These are phyloP conservation scores for Cepaea hortensis DNA, from an alignment of 2,888 invertebrate genomes.

Conservation along the genomic window DNA sequence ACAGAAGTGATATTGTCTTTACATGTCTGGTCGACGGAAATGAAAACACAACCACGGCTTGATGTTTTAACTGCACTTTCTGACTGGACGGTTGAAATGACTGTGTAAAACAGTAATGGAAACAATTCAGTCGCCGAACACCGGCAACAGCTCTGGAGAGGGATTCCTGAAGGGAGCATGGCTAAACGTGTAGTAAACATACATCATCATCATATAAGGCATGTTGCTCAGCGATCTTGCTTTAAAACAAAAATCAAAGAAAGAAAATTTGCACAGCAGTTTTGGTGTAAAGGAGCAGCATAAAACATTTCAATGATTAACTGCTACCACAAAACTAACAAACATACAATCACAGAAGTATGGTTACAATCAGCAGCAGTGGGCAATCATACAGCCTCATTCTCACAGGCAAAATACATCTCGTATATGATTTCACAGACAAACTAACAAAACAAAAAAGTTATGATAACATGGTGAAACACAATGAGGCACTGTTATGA, in stretches of 20 bases:
- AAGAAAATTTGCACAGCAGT: conserved; percentile 16
- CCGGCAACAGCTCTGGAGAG: no score
- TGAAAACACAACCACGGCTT: neutral
- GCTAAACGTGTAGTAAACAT: no score
- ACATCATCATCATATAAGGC: neutral
- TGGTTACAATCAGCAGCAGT: neutral
- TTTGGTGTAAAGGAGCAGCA: neutral
- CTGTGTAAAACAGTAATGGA: neutral
- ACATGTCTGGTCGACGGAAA: neutral
- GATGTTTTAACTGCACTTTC: conserved; percentile 22
- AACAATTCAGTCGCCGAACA: no score
- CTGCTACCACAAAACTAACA: neutral
- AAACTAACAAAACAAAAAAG: no score
- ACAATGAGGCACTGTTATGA: no score
- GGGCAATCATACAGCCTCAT: neutral
- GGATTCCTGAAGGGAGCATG: no score
- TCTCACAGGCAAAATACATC: no score
- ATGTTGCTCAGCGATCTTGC: neutral
- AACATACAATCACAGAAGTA: conserved; percentile 10
- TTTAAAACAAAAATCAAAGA: neutral
- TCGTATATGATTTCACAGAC: no score
- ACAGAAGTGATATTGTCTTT: neutral
- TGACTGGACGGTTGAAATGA: conserved; percentile 22
- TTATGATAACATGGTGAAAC: no score
- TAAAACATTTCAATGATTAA: neutral